Evolutionary conservation across 2,797 vertebrate genomes (phyloP).

Genomic region (Notolepis coatsorum): DNA sequence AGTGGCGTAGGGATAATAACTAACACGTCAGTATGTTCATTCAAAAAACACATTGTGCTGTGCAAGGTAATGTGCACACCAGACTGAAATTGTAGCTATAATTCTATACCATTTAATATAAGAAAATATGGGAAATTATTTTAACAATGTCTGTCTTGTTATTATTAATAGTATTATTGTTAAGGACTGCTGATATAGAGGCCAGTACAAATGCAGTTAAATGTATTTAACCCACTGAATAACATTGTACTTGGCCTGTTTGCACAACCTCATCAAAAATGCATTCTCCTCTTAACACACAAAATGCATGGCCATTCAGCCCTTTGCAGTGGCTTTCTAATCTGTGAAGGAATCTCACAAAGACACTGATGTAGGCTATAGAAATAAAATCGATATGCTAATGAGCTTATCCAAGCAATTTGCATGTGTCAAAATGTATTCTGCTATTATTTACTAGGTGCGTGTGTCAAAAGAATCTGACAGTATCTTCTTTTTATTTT

Average conservation of each 20-base stretch:
- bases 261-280: constrained; percentile 73
- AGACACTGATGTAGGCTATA: constrained; percentile 15
- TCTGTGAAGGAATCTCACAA: constrained; percentile 41
- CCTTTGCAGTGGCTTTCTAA: constrained; percentile 36
- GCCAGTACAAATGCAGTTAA: constrained; percentile 36
- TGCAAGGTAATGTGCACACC: constrained; percentile 37
- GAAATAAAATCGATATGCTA: constrained; percentile 66
- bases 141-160: constrained; percentile 6
- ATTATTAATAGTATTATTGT: constrained; percentile 3
- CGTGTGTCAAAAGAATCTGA: constrained; percentile 27
- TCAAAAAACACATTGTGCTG: constrained; percentile 12
- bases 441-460: constrained; percentile 32
- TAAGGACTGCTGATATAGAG: constrained; percentile 13
- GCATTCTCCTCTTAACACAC: constrained; percentile 56
- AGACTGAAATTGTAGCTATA: no score
- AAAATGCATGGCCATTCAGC: constrained; percentile 48
- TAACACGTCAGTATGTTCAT: no score
- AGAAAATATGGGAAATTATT: neutral
- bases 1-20: no score
- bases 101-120: no score
- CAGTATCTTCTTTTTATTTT: constrained; percentile 1
- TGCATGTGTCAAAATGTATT: constrained; percentile 70
- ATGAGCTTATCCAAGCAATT: constrained; percentile 61
- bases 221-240: constrained; percentile 54
- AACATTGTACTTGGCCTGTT: constrained; percentile 60